phyloP scores from a whole-genome alignment of 2,113 vertebrate species.

The Mirounga angustirostris region DNA sequence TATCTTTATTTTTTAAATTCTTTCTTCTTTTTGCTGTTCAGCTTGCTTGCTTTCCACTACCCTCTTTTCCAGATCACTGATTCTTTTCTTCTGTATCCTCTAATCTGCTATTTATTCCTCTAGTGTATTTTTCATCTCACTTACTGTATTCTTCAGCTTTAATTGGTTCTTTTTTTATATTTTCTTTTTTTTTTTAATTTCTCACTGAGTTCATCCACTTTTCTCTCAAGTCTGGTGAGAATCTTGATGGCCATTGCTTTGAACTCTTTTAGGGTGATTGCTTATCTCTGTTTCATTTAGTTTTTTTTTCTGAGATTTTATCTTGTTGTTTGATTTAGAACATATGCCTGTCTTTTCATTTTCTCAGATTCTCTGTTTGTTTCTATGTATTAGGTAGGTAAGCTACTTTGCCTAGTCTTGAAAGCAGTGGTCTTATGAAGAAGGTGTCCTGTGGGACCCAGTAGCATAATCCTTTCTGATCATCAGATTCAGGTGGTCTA shows the following conservation, averaged over 20 bases:
- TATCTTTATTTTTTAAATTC: not conserved
- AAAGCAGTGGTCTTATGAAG: not conserved
- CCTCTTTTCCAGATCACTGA: not conserved
- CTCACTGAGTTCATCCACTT: not conserved
- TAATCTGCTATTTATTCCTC: not conserved
- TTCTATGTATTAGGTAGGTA: not conserved
- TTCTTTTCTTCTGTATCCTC: not conserved
- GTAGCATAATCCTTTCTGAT: not conserved
- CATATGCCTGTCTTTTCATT: not conserved
- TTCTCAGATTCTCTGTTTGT: not conserved
- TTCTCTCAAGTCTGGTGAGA: not conserved
- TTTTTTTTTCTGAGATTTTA: not conserved
- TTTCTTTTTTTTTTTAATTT: not conserved
- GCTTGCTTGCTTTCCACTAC: not conserved
- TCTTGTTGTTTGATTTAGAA: not conserved
- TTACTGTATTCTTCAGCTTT: not conserved
- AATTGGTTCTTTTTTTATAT: not conserved
- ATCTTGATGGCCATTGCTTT: not conserved
- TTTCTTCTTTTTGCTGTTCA: not conserved
- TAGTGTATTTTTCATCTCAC: not conserved
- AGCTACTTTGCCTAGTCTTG: not conserved
- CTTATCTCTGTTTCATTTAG: not conserved
- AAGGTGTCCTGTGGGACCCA: not conserved
- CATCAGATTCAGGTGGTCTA: not conserved
- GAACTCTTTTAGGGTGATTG: not conserved